phyloP scores from a whole-genome alignment of 2,113 vertebrate species.

The Donacobius atricapilla region DNA sequence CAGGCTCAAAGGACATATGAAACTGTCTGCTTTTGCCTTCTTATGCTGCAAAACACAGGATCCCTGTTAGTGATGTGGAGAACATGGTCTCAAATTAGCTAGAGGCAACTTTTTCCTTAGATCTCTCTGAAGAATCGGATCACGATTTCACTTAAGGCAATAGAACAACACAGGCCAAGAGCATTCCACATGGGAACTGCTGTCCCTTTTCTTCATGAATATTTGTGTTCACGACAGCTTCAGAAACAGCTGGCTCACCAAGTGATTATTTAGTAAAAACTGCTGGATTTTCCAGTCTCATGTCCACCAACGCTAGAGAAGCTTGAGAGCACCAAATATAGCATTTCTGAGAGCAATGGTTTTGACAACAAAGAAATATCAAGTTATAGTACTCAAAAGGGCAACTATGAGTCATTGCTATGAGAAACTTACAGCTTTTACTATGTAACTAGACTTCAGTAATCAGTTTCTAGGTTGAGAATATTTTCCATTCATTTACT shows the following conservation, averaged over 20 bases:
- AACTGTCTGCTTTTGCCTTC: not conserved
- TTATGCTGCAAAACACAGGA: not conserved
- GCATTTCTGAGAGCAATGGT: not conserved
- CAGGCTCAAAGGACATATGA: fast-evolving
- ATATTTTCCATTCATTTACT: not conserved
- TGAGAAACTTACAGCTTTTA: not conserved
- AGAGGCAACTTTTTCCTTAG: not conserved
- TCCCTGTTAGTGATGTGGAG: not conserved
- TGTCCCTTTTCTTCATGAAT: not conserved
- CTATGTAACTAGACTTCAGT: not conserved
- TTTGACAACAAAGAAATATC: not conserved
- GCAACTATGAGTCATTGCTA: not conserved
- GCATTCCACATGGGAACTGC: not conserved
- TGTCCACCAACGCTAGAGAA: not conserved
- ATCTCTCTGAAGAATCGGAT: not conserved
- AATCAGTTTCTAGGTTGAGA: not conserved
- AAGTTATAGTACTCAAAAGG: not conserved
- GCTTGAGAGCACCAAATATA: not conserved
- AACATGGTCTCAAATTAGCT: not conserved
- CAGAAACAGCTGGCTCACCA: not conserved
- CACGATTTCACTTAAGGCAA: not conserved
- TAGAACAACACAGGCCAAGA: not conserved
- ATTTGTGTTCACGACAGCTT: not conserved
- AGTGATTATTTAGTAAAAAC: not conserved
- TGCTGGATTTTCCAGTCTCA: not conserved